Conservation (phyloP, 2,888 invertebrate species). For the Zonitis immaculata region DNA sequence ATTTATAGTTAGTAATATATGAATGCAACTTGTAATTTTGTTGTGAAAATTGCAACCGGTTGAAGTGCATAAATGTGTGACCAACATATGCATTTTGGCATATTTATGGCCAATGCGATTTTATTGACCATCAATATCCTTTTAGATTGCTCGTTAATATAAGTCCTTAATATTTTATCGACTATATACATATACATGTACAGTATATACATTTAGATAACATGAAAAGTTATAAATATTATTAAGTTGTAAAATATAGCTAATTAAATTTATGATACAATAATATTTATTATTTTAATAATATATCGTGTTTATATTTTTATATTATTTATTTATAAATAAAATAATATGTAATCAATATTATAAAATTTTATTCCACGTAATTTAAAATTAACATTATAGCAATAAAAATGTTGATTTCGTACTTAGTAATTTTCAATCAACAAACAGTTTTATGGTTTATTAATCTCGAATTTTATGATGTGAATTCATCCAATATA, state of each 20-base stretch:
- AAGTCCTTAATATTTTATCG: conserved; percentile 18
- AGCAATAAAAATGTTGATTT: background rate
- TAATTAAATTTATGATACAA: conserved; percentile 1
- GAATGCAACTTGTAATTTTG: background rate
- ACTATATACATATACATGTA: no score
- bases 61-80: background rate
- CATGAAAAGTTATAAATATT: conserved; percentile 7
- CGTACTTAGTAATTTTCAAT: background rate
- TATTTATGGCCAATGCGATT: conserved; percentile 28
- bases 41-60: background rate
- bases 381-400: background rate
- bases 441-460: background rate
- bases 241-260: conserved; percentile 5
- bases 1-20: no score
- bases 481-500: background rate
- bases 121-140: conserved; percentile 32
- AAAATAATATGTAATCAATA: background rate
- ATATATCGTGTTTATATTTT: no score
- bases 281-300: background rate
- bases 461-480: background rate
- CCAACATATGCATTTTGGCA: conserved; percentile 20
- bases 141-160: conserved; percentile 32
- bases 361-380: background rate
- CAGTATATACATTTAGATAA: no score
- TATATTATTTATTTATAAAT: background rate